phyloP scores from a whole-genome alignment of 2,888 invertebrate species.

The Chrysina gloriosa region DNA sequence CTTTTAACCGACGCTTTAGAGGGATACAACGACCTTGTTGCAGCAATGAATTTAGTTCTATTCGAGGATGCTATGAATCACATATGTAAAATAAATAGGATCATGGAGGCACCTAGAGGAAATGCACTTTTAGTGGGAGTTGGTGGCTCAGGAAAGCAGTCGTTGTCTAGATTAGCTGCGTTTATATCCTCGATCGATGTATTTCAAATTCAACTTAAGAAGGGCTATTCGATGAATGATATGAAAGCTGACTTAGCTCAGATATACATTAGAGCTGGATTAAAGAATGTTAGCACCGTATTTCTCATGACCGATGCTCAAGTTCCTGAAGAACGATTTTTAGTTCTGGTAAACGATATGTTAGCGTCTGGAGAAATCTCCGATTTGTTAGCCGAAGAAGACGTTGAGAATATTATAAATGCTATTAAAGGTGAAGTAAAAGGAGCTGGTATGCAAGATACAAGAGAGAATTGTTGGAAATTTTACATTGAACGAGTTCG shows the following conservation, averaged over 20 bases:
- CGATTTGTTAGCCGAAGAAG: conserved; percentile 90
- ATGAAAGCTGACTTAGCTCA: conserved; percentile 78
- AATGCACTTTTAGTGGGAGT: conserved; percentile 94
- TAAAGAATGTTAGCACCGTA: conserved; percentile 83
- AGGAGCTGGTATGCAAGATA: conserved; percentile 84
- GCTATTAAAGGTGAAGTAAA: conserved; percentile 83
- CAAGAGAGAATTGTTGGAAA: conserved; percentile 93
- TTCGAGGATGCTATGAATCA: conserved; percentile 97
- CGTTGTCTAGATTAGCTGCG: conserved; percentile 86
- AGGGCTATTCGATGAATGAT: conserved; percentile 87
- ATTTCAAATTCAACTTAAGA: conserved; percentile 91
- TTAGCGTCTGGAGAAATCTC: conserved; percentile 94
- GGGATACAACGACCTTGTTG: conserved; percentile 87
- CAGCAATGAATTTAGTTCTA: conserved; percentile 92
- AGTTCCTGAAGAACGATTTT: conserved; percentile 88
- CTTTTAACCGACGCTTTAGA: conserved; percentile 82
- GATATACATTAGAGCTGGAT: conserved; percentile 88
- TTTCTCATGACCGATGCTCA: conserved; percentile 96
- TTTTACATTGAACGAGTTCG: conserved; percentile 94
- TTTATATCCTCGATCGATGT: conserved; percentile 93
- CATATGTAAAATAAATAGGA: conserved; percentile 92
- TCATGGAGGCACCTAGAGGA: conserved; percentile 90
- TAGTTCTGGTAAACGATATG: conserved; percentile 93
- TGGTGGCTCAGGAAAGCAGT: conserved; percentile 95
- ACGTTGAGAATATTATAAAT: conserved; percentile 86